Conservation (phyloP, 2,113 vertebrate species). For the Xerus inauris region DNA sequence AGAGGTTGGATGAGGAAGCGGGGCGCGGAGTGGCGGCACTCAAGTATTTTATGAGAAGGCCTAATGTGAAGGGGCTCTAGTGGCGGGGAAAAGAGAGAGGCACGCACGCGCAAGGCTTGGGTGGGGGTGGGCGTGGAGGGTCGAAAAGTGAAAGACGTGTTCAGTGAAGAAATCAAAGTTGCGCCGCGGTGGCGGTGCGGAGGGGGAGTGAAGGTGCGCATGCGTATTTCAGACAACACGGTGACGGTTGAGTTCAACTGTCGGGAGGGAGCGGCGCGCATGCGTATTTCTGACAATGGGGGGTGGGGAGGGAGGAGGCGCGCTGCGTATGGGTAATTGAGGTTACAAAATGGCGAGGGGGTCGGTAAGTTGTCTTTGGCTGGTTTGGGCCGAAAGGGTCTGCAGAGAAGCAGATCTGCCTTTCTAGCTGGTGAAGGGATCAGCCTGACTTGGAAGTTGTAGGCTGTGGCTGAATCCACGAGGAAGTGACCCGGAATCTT, state of each 20-base stretch:
- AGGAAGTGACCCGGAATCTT: conserved; percentile 28
- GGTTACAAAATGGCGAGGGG: conserved; percentile 64
- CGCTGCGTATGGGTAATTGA: not conserved
- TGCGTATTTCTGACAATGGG: not conserved
- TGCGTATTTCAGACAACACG: not conserved
- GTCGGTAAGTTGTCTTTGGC: conserved; percentile 42
- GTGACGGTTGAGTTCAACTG: not conserved
- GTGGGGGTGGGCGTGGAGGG: not conserved
- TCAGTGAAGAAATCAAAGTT: not conserved
- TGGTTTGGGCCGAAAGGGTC: not conserved
- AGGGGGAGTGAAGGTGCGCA: not conserved
- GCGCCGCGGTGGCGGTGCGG: too few relatives aligned
- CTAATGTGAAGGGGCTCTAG: not conserved
- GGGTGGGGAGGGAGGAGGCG: not conserved
- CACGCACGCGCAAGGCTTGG: not conserved
- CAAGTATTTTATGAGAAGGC: not conserved
- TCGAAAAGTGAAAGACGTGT: not conserved
- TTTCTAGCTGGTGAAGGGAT: not conserved
- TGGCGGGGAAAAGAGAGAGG: not conserved
- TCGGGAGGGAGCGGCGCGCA: not conserved
- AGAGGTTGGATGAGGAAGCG: not conserved
- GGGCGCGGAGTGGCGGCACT: not conserved
- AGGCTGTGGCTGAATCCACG: not conserved
- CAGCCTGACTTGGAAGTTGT: not conserved
- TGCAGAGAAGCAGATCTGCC: not conserved